Base-by-base conservation (phyloP, 2,797 vertebrate species). In the Hemibagrus guttatus region DNA sequence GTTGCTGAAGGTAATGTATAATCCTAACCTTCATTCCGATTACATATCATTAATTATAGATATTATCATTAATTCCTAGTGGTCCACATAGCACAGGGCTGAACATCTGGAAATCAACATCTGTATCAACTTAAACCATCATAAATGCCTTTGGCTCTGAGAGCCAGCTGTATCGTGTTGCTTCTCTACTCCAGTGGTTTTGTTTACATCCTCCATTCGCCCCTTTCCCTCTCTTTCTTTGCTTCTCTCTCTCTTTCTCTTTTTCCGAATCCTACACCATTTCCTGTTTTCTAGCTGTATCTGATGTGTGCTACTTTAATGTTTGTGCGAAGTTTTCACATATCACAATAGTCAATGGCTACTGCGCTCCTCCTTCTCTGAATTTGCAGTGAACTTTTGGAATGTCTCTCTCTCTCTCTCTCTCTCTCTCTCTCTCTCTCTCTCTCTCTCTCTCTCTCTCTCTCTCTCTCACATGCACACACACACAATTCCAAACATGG, bases 351-450 rank as follows among this genome's bases (percentile, higher is more conserved):
- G 11, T 12, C 19, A 69, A 56, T 26, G 49, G 28, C 39, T 74
- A 49, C 42, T 69, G 21, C 13, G 46, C 21, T 26, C 26, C 19
- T 64, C 14, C 31, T n/a, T 17, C 54, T 35, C 66, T 64, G 39
- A 42, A 69, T 49, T 66, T 80, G 71, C 54, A 81, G 42, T 84
- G 83, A 87, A 84, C 76, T 81, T 84, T 87, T 81, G 86, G 83
- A 84, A 71, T 74, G 12, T 6, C 31, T 23, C 31, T 26, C 78
- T 39, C 78, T n/a, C 79, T 42, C 79, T 64, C 79, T 64, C 79
- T 49, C 79, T 28, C 59, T n/a, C 39, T n/a, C 61, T 49, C 61
- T n/a, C 61, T 52, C 61, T n/a, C 79, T 42, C 79, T 64, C 79
- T 6, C 31, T 23, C 31, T 26, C 78, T 39, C 78, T n/a, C 79